Base-by-base conservation (phyloP, 2,113 vertebrate genomes). In the Rissa tridactyla region DNA sequence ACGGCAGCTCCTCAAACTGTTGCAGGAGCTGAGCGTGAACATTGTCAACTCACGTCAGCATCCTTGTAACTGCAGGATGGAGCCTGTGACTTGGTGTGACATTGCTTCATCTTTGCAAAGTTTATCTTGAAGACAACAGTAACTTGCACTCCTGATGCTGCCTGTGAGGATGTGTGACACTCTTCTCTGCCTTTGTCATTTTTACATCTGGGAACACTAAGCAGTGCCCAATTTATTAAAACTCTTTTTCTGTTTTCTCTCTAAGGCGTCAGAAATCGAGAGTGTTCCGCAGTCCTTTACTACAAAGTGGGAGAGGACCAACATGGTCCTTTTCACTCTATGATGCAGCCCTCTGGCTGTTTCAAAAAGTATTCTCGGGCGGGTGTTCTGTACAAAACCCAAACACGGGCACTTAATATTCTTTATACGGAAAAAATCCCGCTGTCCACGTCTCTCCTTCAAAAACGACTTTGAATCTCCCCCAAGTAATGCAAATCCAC, bases 21-120 rank as follows among this genome's bases (percentile, higher is more conserved):
- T 5, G 30, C 15, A 61, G 46, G 11, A 84, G 34, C 46, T 5
- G 11, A 19, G 29, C 17, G 10, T 3, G 25, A 51, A 46, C 0
- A 4, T 38, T 13, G 27, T 36, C 8, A 15, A 1, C 18, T 52
- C 2, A 0, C 0, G 7, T 20, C 44, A 25, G 14, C 0, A 1
- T 64, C 49, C 54, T 21, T 54, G 26, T 13, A 22, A 6, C 16
- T 16, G 58, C 16, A 4, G 62, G 36, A 38, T 1, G 3, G 38
- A 77, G 58, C 44, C 58, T 20, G n/a, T 5, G 42, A 26, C 10
- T 27, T 5, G 10, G n/a, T 11, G 44, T 2, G n/a, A 27, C 1
- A 2, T 10, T 17, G 26, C 64, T 38, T 55, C 54, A 10, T 16
- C 79, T 60, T 20, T 26, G 46, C 15, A 18, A 23, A 16, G 11